These are phyloP conservation scores for Campylomormyrus tamandua DNA, from an alignment of 2,113 vertebrate genomes.

Conservation along the genomic window DNA sequence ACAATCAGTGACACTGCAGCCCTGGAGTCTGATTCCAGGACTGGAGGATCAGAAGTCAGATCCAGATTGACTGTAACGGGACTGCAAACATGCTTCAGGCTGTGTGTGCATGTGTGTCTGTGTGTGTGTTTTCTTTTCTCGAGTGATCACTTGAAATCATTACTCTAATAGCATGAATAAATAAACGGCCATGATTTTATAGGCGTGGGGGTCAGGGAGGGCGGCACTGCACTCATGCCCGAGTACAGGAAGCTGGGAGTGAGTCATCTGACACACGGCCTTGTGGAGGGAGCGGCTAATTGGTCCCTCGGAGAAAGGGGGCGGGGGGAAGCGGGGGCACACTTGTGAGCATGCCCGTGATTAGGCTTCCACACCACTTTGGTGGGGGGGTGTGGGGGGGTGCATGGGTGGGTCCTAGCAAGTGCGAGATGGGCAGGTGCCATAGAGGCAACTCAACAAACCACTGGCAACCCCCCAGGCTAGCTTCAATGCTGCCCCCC, in stretches of 20 bases:
- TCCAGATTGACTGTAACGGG: not conserved
- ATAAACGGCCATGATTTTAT: constrained; percentile 1
- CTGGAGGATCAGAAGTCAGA: not conserved
- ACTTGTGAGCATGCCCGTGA: not conserved
- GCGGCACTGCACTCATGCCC: not conserved
- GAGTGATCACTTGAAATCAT: not conserved
- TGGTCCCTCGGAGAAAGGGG: not conserved
- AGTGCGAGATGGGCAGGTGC: not conserved
- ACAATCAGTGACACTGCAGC: not conserved
- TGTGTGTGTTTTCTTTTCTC: not conserved
- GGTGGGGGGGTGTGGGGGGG: not conserved
- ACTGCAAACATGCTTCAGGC: not conserved
- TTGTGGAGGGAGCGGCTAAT: not conserved
- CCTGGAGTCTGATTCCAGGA: not conserved
- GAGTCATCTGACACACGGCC: not conserved
- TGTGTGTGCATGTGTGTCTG: not conserved
- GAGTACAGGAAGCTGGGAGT: not conserved
- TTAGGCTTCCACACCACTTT: not conserved
- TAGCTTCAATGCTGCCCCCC: not conserved
- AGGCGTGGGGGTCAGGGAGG: not conserved
- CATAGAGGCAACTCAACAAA: not conserved
- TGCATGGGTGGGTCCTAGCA: not conserved
- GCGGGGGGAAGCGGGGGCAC: too few relatives aligned
- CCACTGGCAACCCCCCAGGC: not conserved
- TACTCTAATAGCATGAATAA: not conserved